Evolutionary conservation across 1,140 invertebrate genomes (phyloP), one percentile per base, ranked within the genome.

Genomic region (Cyphomyrmex costatus): DNA sequence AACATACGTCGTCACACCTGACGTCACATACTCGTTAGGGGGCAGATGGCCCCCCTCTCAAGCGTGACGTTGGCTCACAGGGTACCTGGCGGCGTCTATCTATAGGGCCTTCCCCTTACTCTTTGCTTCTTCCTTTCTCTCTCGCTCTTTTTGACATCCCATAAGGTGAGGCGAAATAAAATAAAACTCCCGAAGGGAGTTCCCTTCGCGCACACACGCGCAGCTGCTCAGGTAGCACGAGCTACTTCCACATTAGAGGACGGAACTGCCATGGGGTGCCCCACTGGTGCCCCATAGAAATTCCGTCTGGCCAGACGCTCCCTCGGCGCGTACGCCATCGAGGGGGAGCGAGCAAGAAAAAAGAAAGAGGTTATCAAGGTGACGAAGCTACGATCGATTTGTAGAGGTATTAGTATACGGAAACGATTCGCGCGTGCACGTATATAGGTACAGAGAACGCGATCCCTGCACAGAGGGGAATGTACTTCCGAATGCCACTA

Each of bases 201-300:
- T 86, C 90, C 86, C 90, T 90, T 87, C 86, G 90, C 89, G 88
- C 92, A 86, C 93, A 91, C 91, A 88, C 90, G 90, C 79, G 91
- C 93, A 95, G 93, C 94, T 95, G 94, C 92, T 93, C 94, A 95
- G 94, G 94, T 95, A 95, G 94, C 94, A 93, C 94, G 93, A 93
- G 92, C 94, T 94, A 94, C 93, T 94, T 93, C 89, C 91, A 92
- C 91, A 93, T 93, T 94, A 93, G 91, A 94, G 92, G 89, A 91
- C 89, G 89, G 89, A 90, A 90, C 86, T 84, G 63, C 56, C 51
- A 51, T 91, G 84, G 89, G 89, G 89, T 87, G 73, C 71, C 87
- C 88, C 90, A 73, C 85, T 93, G 89, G 89, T 89, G 68, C 82
- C 87, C 90, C 87, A 92, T 93, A 93, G 90, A 87, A 92, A 91